These are phyloP conservation scores for Therioaphis trifolii DNA, from an alignment of 2,888 invertebrate genomes.

Conservation along the genomic window DNA sequence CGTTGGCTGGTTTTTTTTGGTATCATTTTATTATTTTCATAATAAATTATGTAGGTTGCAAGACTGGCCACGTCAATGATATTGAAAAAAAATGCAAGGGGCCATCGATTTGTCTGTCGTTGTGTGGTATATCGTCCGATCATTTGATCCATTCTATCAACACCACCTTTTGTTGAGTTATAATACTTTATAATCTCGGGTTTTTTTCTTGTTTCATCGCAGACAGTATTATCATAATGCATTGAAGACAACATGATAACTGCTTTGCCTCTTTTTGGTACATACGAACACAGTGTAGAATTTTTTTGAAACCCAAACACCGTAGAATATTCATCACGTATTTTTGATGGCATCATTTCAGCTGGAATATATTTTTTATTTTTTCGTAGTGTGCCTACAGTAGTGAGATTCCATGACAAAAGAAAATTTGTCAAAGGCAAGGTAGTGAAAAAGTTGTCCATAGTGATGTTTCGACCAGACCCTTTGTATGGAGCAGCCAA, in stretches of 20 bases:
- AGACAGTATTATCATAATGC: no score
- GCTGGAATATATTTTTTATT: constrained; percentile 67
- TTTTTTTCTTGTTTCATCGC: no score
- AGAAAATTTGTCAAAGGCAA: neutral
- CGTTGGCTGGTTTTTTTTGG: neutral
- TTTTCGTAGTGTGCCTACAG: constrained; percentile 64
- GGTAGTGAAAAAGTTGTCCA: constrained; percentile 8
- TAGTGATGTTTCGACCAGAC: constrained; percentile 25
- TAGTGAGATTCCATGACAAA: constrained; percentile 54
- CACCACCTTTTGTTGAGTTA: neutral
- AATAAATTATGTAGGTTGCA: neutral
- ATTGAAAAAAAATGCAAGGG: constrained; percentile 2
- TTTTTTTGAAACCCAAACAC: constrained; percentile 67
- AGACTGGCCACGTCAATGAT: constrained; percentile 5
- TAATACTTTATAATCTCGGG: constrained; percentile 6
- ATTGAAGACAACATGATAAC: constrained; percentile 66
- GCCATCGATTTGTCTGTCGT: neutral
- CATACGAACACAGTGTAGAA: constrained; percentile 66
- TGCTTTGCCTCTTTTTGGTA: constrained; percentile 65
- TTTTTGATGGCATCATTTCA: constrained; percentile 66
- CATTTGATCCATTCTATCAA: constrained; percentile 9
- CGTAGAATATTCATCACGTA: constrained; percentile 64
- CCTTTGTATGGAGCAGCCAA: constrained; percentile 29
- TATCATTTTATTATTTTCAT: neutral
- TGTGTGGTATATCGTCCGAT: neutral